Base-by-base conservation (phyloP, 2,113 vertebrate species). In the Gavialis gangeticus region DNA sequence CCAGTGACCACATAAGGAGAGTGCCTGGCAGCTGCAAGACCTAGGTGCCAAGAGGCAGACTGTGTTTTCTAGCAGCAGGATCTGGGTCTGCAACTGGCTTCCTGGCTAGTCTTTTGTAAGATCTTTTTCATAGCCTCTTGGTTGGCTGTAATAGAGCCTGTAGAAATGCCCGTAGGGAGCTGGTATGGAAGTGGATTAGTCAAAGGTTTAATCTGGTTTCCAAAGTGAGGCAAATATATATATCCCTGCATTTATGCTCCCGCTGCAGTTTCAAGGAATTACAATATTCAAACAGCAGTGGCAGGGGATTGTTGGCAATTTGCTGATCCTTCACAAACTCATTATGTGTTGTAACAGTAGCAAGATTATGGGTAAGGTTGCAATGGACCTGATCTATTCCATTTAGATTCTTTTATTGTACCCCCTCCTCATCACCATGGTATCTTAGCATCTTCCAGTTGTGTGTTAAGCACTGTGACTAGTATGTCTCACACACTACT, bases 1-100 rank as follows among this genome's bases (percentile, higher is more conserved):
- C 96, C 85, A 86, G 93, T 95, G 97, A 97, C 96, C 92, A 92
- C 94, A 96, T 95, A 82, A 95, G 93, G 97, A 97, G 96, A 96
- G 96, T 60, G 96, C 92, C 97, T 85, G 84, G 97, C 98, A 98
- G 97, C 98, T 98, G 98, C 90, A 14, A 90, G 84, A 92, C 96
- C 56, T 11, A 83, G 87, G 96, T 97, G 98, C 98, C 97, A 98
- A 98, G 97, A 96, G 55, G 71, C 95, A 96, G 97, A 89, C 78
- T 85, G 67, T 96, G 60, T 56, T 95, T 77, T 85, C 85, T 82
- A 83, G 96, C 84, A 67, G 59, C 77, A 60, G 95, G 92, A 85
- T 92, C 94, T 97, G 75, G 91, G 92, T 22, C 96, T 82, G 67
- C 66, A 86, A 94, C 83, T 55, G 95, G 90, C 96, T 94, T 95